A percentile compares a stretch with the other conserved stretches of the same genome.
Conservation (phyloP, 2,797 vertebrate genomes). For the Syndactyla subalaris region DNA sequence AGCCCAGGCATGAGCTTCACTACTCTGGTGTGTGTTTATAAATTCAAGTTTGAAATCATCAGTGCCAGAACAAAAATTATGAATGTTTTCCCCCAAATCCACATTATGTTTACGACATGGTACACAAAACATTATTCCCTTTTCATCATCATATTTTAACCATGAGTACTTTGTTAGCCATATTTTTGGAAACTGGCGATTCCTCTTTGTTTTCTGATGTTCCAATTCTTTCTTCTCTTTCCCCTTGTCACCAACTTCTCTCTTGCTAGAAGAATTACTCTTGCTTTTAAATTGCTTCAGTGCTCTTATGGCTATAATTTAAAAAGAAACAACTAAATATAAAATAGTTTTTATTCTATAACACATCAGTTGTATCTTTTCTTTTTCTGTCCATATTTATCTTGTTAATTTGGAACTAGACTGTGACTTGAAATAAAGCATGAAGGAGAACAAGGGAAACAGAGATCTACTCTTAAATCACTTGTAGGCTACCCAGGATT, state of each 20-base stretch:
- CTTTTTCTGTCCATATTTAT: background rate
- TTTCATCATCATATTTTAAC: constrained; percentile 70
- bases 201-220: constrained; percentile 49
- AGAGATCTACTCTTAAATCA: background rate
- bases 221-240: constrained; percentile 41
- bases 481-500: background rate
- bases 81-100: constrained; percentile 44
- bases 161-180: constrained; percentile 75
- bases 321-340: constrained; percentile 42
- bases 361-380: background rate
- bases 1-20: constrained; percentile 73
- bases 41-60: constrained; percentile 73
- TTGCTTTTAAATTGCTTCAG: constrained; percentile 75
- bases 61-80: constrained; percentile 71
- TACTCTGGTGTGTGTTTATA: constrained; percentile 67
- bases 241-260: background rate
- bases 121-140: constrained; percentile 72
- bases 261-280: constrained; percentile 11
- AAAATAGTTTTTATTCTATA: background rate
- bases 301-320: constrained; percentile 68
- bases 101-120: constrained; percentile 71
- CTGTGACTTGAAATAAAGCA: background rate
- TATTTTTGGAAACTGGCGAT: constrained; percentile 69
- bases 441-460: background rate
- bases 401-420: background rate